phyloP scores from a whole-genome alignment of 2,797 vertebrate species.

The Crocodylus rhombifer region DNA sequence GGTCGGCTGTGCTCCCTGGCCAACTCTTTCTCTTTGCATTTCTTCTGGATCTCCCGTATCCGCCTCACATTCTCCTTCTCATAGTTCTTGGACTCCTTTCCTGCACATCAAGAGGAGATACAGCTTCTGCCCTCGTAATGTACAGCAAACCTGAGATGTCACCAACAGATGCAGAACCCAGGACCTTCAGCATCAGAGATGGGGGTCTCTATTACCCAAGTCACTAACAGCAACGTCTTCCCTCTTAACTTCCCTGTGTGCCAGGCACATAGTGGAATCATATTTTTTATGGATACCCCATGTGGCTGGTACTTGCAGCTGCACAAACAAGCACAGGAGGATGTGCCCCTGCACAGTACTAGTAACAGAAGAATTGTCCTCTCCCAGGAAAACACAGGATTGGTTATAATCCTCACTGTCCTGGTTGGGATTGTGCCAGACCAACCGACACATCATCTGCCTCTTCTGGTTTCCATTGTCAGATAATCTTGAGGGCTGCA shows the following conservation, averaged over 20 bases:
- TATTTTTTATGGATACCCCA: background rate
- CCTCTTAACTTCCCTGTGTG: background rate
- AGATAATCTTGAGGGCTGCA: background rate
- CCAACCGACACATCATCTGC: background rate
- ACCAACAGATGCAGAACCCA: background rate
- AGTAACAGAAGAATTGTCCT: background rate
- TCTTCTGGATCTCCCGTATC: conserved; percentile 92
- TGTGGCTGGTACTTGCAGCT: background rate
- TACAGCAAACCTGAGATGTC: background rate
- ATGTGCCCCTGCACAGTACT: background rate
- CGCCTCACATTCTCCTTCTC: conserved; percentile 92
- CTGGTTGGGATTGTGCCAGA: background rate
- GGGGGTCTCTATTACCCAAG: background rate
- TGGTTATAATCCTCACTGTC: background rate
- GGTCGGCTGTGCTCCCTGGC: conserved; percentile 80
- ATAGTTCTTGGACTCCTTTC: conserved; percentile 86
- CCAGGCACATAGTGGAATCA: background rate
- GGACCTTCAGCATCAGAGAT: background rate
- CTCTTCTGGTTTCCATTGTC: background rate
- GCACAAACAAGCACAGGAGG: background rate
- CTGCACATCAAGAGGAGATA: conserved; percentile 71
- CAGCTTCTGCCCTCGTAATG: background rate
- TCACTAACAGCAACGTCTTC: background rate
- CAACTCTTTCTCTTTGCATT: conserved; percentile 89
- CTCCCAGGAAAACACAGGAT: background rate